Conservation (phyloP, 2,113 vertebrate genomes). For the Orthochromis malagaraziensis region DNA sequence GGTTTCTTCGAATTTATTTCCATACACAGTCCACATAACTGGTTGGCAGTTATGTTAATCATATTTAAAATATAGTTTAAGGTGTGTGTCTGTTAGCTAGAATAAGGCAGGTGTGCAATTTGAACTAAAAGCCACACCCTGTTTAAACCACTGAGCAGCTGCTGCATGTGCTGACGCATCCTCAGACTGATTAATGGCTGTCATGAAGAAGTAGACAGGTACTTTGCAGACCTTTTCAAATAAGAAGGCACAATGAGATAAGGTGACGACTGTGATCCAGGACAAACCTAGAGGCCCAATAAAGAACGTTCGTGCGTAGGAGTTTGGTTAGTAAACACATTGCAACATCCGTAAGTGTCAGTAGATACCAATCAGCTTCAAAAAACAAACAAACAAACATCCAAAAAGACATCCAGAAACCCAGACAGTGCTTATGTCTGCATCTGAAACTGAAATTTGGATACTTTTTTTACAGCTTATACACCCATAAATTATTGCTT, state of each 20-base stretch:
- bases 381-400: background rate
- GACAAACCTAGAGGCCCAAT: background rate
- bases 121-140: slow-evolving; percentile 23
- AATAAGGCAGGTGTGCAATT: slow-evolving; percentile 16
- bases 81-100: background rate
- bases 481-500: background rate
- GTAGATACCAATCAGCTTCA: background rate
- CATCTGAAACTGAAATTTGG: background rate
- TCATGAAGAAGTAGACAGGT: slow-evolving; percentile 17
- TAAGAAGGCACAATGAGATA: slow-evolving; percentile 33
- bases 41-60: background rate
- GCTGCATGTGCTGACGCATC: slow-evolving; percentile 18
- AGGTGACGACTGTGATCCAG: background rate
- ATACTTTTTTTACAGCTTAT: background rate
- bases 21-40: background rate
- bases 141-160: slow-evolving; percentile 23
- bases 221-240: slow-evolving; percentile 48
- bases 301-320: background rate
- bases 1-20: slow-evolving; percentile 7
- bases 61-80: background rate
- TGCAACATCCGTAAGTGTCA: background rate
- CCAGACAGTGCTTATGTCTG: background rate
- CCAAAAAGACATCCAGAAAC: background rate
- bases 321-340: background rate
- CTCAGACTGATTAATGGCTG: slow-evolving; percentile 26